phyloP scores from a whole-genome alignment of 2,888 invertebrate genomes.

The Blastobasis lacticolella region DNA sequence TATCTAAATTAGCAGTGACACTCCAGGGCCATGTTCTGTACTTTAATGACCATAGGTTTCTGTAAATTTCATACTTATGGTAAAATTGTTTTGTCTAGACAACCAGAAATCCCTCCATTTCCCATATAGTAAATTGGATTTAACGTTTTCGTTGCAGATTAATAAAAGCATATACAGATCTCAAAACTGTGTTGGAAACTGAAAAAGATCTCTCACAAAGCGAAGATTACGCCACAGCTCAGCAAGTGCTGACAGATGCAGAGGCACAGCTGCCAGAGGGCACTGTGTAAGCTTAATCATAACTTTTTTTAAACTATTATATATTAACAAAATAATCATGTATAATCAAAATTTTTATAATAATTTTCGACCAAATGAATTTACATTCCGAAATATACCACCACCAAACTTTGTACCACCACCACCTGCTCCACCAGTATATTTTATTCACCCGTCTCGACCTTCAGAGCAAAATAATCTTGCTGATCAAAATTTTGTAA shows the following conservation, averaged over 20 bases:
- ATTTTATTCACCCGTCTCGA: slow-evolving; percentile 23
- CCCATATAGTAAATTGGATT: too few relatives aligned
- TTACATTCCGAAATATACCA: slow-evolving; percentile 52
- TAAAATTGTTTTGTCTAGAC: too few relatives aligned
- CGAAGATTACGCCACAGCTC: slow-evolving; percentile 81
- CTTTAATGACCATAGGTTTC: too few relatives aligned
- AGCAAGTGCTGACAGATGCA: slow-evolving; percentile 79
- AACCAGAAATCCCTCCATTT: too few relatives aligned
- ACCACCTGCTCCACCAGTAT: slow-evolving; percentile 31
- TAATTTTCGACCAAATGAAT: slow-evolving; percentile 38
- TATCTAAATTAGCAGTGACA: too few relatives aligned
- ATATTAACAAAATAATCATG: slow-evolving; percentile 48
- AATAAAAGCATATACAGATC: slow-evolving; percentile 82
- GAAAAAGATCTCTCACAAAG: slow-evolving; percentile 85
- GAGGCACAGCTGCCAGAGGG: slow-evolving; percentile 71
- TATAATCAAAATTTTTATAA: slow-evolving; percentile 48
- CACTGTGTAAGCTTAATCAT: slow-evolving; percentile 21
- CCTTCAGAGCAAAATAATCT: slow-evolving; percentile 5
- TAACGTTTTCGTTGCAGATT: slow-evolving; percentile 55
- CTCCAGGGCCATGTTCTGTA: too few relatives aligned
- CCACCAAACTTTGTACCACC: slow-evolving; percentile 22
- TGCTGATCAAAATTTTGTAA: slow-evolving; percentile 40
- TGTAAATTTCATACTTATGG: too few relatives aligned
- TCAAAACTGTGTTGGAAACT: slow-evolving; percentile 80
- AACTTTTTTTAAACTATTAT: slow-evolving; percentile 28